phyloP scores from a whole-genome alignment of 2,113 vertebrate species.

The Meriones unguiculatus region DNA sequence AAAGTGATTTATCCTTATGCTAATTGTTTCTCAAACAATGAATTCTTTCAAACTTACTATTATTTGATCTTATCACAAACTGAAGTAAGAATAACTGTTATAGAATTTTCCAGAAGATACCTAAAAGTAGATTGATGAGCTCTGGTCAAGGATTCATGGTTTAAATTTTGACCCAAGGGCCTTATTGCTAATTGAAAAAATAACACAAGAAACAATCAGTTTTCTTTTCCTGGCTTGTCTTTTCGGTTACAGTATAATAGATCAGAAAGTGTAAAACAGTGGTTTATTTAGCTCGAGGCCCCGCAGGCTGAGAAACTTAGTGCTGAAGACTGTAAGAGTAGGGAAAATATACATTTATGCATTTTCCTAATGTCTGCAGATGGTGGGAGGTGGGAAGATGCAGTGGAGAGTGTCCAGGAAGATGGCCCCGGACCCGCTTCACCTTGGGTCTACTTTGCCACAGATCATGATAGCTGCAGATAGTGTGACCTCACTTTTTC shows the following conservation, averaged over 20 bases:
- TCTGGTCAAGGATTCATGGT: background rate
- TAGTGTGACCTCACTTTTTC: background rate
- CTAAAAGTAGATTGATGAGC: background rate
- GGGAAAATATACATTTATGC: background rate
- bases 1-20: background rate
- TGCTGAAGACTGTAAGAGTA: background rate
- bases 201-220: background rate
- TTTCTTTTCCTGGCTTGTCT: background rate
- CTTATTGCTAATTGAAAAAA: background rate
- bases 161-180: background rate
- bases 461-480: too few species aligned
- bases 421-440: accelerated
- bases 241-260: background rate
- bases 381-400: background rate
- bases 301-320: background rate
- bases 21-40: conserved; percentile 17
- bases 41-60: background rate
- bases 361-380: background rate
- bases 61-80: background rate
- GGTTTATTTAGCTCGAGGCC: background rate
- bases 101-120: background rate
- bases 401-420: background rate
- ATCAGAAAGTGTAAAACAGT: background rate
- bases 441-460: background rate
- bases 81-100: background rate